A percentile compares a stretch with the other conserved stretches of the same genome.
These are phyloP conservation scores for Rhinoptilus africanus DNA, from an alignment of 2,113 vertebrate genomes.

Conservation along the genomic window DNA sequence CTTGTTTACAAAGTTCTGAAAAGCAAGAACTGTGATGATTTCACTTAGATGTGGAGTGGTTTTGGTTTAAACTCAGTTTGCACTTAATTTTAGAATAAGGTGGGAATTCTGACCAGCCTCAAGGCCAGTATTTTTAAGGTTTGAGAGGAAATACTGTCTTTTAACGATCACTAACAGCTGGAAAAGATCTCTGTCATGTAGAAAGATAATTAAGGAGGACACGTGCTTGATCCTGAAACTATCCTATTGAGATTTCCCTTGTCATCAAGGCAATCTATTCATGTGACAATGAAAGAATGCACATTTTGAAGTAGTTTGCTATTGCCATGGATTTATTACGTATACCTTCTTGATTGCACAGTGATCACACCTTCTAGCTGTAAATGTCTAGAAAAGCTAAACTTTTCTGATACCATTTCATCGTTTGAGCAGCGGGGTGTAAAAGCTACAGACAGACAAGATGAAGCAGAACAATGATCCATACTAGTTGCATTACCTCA, in stretches of 20 bases:
- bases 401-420: not conserved
- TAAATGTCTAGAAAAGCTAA: not conserved
- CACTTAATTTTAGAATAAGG: not conserved
- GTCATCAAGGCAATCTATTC: not conserved
- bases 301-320: not conserved
- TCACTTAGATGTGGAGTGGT: not conserved
- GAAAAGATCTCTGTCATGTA: not conserved
- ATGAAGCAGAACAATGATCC: not conserved
- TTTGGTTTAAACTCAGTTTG: not conserved
- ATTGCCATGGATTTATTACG: not conserved
- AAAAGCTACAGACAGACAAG: not conserved
- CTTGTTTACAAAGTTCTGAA: not conserved
- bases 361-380: not conserved
- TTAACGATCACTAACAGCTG: not conserved
- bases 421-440: not conserved
- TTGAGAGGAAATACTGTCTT: not conserved
- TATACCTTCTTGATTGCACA: not conserved
- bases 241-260: not conserved
- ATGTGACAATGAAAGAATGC: not conserved
- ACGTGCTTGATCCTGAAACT: not conserved
- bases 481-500: not conserved
- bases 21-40: not conserved
- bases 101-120: not conserved
- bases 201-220: not conserved
- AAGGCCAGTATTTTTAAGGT: not conserved